Percentiles rank a stretch among this genome's conserved stretches.
Evolutionary conservation across 1,140 invertebrate genomes (phyloP).

Genomic region (Microplitis demolitor): DNA sequence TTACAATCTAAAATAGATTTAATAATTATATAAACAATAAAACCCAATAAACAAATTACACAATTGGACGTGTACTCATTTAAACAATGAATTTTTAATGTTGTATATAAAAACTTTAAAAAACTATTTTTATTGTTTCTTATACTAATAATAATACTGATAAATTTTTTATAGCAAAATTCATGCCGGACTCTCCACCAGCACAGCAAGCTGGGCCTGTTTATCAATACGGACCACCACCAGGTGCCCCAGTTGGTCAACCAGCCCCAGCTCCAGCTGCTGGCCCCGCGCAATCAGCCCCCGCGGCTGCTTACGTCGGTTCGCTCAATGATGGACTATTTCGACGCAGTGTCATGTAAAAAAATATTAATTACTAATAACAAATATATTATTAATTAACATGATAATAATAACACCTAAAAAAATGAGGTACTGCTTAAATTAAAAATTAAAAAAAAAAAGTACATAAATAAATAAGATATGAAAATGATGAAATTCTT

Average conservation of each 20-base stretch:
- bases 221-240: conserved; percentile 54
- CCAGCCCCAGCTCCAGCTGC: conserved; percentile 38
- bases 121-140: conserved; percentile 4
- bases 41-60: too few species aligned
- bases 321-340: conserved; percentile 28
- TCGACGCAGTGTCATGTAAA: conserved; percentile 39
- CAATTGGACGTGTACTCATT: too few species aligned
- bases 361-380: background rate
- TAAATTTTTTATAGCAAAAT: conserved; percentile 61
- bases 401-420: too few species aligned
- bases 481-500: too few species aligned
- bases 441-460: too few species aligned
- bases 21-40: too few species aligned
- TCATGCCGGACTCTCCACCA: conserved; percentile 60
- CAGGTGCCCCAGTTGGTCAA: conserved; percentile 37
- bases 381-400: too few species aligned
- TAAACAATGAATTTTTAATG: background rate
- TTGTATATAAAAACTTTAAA: background rate
- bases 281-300: conserved; percentile 30
- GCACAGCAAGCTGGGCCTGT: conserved; percentile 51
- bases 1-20: too few species aligned
- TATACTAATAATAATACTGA: conserved; percentile 56
- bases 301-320: conserved; percentile 40
- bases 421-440: too few species aligned
- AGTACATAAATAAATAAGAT: too few species aligned